phyloP scores from a whole-genome alignment of 2,113 vertebrate species.

The Copsychus sechellarum region DNA sequence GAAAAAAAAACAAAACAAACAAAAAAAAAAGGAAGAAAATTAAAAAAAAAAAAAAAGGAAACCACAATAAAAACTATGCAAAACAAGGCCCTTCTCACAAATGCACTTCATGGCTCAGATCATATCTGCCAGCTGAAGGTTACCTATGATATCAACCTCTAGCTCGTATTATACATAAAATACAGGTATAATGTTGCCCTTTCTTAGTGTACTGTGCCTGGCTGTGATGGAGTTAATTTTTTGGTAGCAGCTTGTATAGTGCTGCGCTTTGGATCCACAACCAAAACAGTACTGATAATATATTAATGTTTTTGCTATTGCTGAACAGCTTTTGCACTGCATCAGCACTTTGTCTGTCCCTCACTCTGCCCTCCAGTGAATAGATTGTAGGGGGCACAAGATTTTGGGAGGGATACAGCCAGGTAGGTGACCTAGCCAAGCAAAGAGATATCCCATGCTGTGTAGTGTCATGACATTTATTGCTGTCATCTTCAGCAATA shows the following conservation, averaged over 20 bases:
- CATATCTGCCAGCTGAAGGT: background rate
- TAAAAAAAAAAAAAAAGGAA: background rate
- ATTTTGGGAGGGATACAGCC: background rate
- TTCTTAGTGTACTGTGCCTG: background rate
- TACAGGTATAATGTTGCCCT: background rate
- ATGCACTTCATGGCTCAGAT: background rate
- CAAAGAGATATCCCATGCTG: background rate
- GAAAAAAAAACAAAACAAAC: background rate
- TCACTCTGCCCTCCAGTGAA: background rate
- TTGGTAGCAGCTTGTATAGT: background rate
- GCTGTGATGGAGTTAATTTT: background rate
- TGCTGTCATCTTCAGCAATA: background rate
- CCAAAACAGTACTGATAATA: background rate
- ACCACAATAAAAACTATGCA: background rate
- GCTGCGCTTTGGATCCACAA: background rate
- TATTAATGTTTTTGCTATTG: background rate
- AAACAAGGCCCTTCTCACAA: background rate
- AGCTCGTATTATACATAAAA: background rate
- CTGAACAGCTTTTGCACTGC: background rate
- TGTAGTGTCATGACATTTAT: fast-evolving
- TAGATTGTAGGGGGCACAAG: fast-evolving
- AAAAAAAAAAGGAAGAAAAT: too few relatives aligned
- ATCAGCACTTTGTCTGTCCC: background rate
- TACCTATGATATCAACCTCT: background rate
- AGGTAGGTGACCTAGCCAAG: background rate